phyloP scores from a whole-genome alignment of 1,140 invertebrate species.

The Paralvinella palmiformis region DNA sequence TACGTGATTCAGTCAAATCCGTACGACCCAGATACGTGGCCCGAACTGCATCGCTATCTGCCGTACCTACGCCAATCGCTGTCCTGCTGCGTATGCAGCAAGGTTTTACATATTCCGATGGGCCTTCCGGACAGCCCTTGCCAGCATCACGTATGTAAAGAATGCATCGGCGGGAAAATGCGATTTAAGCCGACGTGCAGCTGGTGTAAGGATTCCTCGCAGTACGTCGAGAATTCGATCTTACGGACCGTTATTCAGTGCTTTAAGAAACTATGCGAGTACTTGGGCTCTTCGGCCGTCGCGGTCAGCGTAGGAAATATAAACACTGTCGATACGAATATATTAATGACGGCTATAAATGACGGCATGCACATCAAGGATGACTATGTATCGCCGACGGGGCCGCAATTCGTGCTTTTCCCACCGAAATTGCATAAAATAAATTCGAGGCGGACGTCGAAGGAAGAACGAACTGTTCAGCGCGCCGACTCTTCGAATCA shows the following conservation, averaged over 20 bases:
- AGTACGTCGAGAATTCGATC: constrained; percentile 76
- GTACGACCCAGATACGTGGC: constrained; percentile 66
- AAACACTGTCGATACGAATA: constrained; percentile 54
- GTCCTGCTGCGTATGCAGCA: constrained; percentile 80
- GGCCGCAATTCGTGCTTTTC: too few species aligned
- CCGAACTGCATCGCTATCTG: constrained; percentile 73
- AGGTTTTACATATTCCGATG: constrained; percentile 73
- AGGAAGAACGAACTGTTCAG: too few species aligned
- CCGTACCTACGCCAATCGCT: constrained; percentile 78
- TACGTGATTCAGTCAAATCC: constrained; percentile 66
- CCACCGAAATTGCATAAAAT: too few species aligned
- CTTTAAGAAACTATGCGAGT: constrained; percentile 81
- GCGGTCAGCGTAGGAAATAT: constrained; percentile 50
- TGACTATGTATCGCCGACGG: too few species aligned
- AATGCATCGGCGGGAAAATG: constrained; percentile 75
- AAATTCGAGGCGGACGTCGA: not conserved
- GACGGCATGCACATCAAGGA: constrained; percentile 74
- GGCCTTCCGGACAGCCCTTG: constrained; percentile 74
- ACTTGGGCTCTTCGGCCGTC: constrained; percentile 62
- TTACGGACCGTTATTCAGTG: constrained; percentile 74
- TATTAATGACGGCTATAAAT: constrained; percentile 67
- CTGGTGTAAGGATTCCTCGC: constrained; percentile 76
- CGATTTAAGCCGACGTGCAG: constrained; percentile 74
- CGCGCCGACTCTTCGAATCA: too few species aligned
- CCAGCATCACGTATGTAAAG: constrained; percentile 78